phyloP scores from a whole-genome alignment of 2,888 invertebrate species.

The Philonicus albiceps region DNA sequence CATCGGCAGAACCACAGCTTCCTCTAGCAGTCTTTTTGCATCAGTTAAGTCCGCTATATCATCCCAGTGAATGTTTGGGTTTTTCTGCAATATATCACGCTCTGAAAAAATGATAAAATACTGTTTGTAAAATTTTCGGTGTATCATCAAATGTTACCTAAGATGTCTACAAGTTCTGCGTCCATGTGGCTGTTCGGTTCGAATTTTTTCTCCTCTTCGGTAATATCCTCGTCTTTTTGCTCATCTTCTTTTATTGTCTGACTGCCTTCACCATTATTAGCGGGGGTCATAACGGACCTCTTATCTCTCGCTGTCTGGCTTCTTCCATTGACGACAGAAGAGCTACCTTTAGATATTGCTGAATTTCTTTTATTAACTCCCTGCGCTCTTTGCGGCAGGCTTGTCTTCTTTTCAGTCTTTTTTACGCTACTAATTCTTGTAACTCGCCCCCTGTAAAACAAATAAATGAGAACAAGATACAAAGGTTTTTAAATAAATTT shows the following conservation, averaged over 20 bases:
- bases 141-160: constrained; percentile 66
- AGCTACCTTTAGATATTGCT: not conserved
- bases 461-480: constrained; percentile 31
- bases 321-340: constrained; percentile 46
- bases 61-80: constrained; percentile 95
- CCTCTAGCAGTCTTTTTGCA: constrained; percentile 90
- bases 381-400: not conserved
- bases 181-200: constrained; percentile 83
- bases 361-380: constrained; percentile 23
- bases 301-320: constrained; percentile 34
- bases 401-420: constrained; percentile 15
- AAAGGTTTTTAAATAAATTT: too few species aligned
- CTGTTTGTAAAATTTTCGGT: not conserved
- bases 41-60: constrained; percentile 91
- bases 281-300: not conserved
- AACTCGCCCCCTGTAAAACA: constrained; percentile 50
- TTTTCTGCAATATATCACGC: constrained; percentile 95
- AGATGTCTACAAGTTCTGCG: constrained; percentile 89
- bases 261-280: constrained; percentile 49
- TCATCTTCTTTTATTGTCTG: constrained; percentile 70
- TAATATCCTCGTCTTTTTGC: constrained; percentile 66
- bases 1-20: constrained; percentile 97
- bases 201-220: constrained; percentile 83
- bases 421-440: constrained; percentile 45
- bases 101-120: constrained; percentile 65